phyloP scores from a whole-genome alignment of 2,113 vertebrate species.

The Gasterosteus nipponicus region DNA sequence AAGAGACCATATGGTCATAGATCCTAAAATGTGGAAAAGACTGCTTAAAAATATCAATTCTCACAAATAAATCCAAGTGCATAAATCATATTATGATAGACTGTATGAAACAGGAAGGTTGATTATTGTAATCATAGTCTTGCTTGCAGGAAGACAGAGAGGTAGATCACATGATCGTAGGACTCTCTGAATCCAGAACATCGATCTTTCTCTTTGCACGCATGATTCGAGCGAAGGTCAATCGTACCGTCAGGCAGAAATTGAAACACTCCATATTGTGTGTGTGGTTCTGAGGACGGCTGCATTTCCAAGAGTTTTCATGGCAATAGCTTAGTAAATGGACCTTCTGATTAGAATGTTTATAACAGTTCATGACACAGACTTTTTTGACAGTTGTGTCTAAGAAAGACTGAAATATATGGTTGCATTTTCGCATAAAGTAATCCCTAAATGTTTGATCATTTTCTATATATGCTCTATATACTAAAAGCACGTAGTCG shows the following conservation, averaged over 20 bases:
- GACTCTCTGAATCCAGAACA: background rate
- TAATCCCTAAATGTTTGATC: background rate
- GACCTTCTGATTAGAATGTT: background rate
- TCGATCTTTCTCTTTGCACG: background rate
- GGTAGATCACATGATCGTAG: background rate
- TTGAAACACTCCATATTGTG: background rate
- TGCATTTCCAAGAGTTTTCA: background rate
- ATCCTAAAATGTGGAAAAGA: background rate
- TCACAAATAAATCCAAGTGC: background rate
- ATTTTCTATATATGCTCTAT: background rate
- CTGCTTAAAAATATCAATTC: background rate
- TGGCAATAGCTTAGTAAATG: background rate
- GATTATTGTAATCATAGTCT: background rate
- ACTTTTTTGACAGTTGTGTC: background rate
- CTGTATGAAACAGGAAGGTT: background rate
- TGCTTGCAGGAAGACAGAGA: background rate
- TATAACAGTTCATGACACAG: background rate
- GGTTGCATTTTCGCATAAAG: background rate
- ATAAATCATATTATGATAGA: background rate
- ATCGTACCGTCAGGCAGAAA: background rate
- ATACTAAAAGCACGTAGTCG: background rate
- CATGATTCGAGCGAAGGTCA: slow-evolving; percentile 4
- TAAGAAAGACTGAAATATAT: background rate
- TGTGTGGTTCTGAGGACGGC: background rate
- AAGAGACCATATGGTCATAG: background rate